Evolutionary conservation across 2,113 vertebrate genomes (phyloP), one percentile per base, ranked within the genome.

Genomic region (Fregetta grallaria): DNA sequence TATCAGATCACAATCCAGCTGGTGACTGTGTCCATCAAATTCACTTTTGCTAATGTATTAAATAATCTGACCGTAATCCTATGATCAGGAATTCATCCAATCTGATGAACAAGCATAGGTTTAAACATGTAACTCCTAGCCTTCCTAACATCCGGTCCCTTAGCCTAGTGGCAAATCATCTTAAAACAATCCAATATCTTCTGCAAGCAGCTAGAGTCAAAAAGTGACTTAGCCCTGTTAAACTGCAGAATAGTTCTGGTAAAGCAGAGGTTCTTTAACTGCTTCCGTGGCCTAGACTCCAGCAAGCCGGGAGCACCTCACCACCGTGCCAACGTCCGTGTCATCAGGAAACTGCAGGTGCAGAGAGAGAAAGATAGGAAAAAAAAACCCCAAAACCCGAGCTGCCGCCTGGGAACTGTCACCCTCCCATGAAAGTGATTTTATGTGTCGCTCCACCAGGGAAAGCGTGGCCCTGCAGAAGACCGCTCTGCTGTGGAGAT

Each of bases 1-100:
- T 91, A 95, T 88, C 81, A 90, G 90, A 95, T 95, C 96, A 93
- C 90, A 88, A 75, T 84, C 81, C 92, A 96, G 94, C 81, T 95
- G 94, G 93, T 90, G 85, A 63, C 70, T 88, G 45, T 62, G 85
- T 73, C 92, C 87, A 55, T 96, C 93, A 96, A 86, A 93, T 86
- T 86, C 81, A 66, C 74, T 95, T 94, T 93, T 93, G 66, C 85
- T 93, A 82, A 90, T 66, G 92, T 82, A 86, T 65, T 93, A 87
- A 93, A 91, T 79, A 96, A 93, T 86, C 77, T 86, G 85, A 79
- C 53, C 71, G 70, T 82, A 86, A 96, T 83, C n/a, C n/a, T n/a
- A 53, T 96, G 96, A 96, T 93, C 96, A 95, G 85, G 70, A 97
- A 96, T 76, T 94, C 25, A 96, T 90, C 61, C 91, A 90, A 29